Percentiles rank a stretch among this genome's conserved stretches.
Conservation (phyloP, 2,113 vertebrate genomes). For the Pica pica region DNA sequence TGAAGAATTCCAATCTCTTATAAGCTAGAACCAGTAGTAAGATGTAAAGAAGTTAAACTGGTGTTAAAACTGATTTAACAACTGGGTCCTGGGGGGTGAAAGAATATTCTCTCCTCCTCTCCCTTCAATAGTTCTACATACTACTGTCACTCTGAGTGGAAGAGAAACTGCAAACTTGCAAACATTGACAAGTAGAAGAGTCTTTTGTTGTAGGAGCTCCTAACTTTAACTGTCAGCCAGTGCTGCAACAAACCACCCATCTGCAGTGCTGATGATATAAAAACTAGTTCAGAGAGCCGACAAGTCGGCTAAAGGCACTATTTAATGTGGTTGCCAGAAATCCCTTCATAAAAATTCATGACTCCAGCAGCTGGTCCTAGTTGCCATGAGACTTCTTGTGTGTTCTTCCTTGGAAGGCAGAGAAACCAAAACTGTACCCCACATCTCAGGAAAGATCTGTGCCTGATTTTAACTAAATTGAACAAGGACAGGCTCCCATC, state of each 20-base stretch:
- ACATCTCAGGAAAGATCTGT: not conserved
- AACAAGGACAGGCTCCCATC: not conserved
- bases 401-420: not conserved
- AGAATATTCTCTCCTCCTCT: not conserved
- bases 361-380: not conserved
- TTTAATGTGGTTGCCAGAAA: conserved; percentile 24
- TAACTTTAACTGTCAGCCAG: not conserved
- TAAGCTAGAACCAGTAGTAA: not conserved
- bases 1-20: not conserved
- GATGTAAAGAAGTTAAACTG: not conserved
- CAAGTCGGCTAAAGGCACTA: not conserved
- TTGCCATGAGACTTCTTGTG: not conserved
- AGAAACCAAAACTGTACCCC: not conserved
- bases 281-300: not conserved
- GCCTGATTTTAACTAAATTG: not conserved
- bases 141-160: not conserved
- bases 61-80: not conserved
- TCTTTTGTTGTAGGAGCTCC: not conserved
- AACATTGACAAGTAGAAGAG: not conserved
- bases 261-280: not conserved
- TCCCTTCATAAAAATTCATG: not conserved
- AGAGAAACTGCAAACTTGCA: not conserved
- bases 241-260: not conserved
- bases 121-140: not conserved
- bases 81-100: not conserved